These are phyloP conservation scores for Mylabris sibirica DNA, from an alignment of 2,888 invertebrate genomes.

Conservation along the genomic window DNA sequence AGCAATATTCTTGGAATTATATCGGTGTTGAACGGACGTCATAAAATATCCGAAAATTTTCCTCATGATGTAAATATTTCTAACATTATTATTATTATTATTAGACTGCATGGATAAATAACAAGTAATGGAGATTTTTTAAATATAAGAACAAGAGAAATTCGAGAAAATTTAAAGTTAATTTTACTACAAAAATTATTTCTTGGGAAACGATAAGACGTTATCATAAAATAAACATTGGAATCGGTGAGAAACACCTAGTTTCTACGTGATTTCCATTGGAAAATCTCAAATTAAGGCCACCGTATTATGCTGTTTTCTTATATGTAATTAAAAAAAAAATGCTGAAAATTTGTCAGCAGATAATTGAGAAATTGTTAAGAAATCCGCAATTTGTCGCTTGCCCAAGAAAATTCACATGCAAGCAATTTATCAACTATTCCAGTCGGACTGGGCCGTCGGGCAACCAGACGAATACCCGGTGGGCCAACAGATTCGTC, in stretches of 20 bases:
- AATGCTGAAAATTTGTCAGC: too few relatives aligned
- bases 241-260: neutral
- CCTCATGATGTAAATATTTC: neutral
- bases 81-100: too few relatives aligned
- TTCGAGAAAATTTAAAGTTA: neutral
- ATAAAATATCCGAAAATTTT: neutral
- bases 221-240: neutral
- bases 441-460: too few relatives aligned
- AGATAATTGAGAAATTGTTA: neutral
- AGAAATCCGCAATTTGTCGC: neutral
- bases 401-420: neutral
- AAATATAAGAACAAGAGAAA: neutral
- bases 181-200: neutral
- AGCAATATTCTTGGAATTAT: constrained; percentile 52
- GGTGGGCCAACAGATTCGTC: too few relatives aligned
- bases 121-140: neutral
- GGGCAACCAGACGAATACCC: too few relatives aligned
- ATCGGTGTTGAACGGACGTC: neutral
- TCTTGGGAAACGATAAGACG: neutral
- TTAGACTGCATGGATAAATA: neutral
- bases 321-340: neutral
- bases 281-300: neutral
- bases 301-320: neutral
- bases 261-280: neutral
- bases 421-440: too few relatives aligned